phyloP scores from a whole-genome alignment of 2,797 vertebrate genomes.

The Podarcis lilfordi region DNA sequence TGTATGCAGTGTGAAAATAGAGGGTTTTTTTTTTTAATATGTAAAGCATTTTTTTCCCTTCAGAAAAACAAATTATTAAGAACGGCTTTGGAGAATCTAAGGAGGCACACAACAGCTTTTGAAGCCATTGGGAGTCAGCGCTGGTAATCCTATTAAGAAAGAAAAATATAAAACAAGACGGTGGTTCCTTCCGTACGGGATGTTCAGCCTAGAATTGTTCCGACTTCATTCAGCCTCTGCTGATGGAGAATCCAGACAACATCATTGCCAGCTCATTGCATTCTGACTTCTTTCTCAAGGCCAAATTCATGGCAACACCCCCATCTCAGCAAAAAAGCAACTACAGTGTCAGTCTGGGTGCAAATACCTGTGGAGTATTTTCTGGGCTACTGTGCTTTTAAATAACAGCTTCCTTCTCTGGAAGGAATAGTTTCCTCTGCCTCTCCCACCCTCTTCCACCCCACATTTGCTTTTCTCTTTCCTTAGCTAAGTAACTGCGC shows the following conservation, averaged over 20 bases:
- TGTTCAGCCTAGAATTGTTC: neutral
- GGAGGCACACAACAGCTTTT: conserved; percentile 16
- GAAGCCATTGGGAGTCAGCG: neutral
- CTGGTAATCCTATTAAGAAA: conserved; percentile 27
- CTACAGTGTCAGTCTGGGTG: too few species aligned
- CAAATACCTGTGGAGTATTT: neutral
- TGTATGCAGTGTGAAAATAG: neutral
- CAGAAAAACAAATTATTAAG: conserved; percentile 6
- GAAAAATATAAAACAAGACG: conserved; percentile 1
- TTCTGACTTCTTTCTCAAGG: neutral
- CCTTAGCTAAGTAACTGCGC: neutral
- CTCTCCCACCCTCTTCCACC: neutral
- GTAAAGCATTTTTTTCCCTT: too few species aligned
- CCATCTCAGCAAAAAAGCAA: too few species aligned
- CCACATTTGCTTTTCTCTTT: neutral
- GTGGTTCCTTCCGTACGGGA: neutral
- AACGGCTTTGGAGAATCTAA: neutral
- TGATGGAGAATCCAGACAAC: neutral
- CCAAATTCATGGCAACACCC: too few species aligned
- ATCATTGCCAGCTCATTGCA: neutral
- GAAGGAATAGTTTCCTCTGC: neutral
- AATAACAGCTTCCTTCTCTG: neutral
- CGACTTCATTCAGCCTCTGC: neutral
- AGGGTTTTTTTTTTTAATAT: neutral
- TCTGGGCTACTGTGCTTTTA: neutral